These are phyloP conservation scores for Squalus acanthias DNA, from an alignment of 2,797 vertebrate genomes.

Conservation along the genomic window DNA sequence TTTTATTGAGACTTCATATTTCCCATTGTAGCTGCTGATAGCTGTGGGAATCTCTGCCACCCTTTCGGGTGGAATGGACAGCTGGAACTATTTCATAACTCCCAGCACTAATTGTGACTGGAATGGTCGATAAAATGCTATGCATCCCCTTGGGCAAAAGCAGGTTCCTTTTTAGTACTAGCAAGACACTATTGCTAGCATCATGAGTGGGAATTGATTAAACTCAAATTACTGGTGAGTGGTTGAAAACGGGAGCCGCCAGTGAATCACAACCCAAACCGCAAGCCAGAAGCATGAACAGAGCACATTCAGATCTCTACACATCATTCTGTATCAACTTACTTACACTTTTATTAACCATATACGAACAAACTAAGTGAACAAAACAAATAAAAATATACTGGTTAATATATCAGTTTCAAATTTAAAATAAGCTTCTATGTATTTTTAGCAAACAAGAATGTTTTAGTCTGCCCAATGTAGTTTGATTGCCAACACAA, in stretches of 20 bases:
- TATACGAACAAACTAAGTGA: not conserved
- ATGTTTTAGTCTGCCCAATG: not conserved
- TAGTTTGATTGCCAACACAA: not conserved
- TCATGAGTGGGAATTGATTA: slow-evolving; percentile 15
- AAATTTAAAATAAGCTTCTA: not conserved
- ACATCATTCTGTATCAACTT: slow-evolving; percentile 21
- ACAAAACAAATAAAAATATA: slow-evolving; percentile 6
- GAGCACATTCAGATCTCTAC: slow-evolving; percentile 18
- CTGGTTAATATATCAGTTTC: slow-evolving; percentile 2
- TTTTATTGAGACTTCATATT: not conserved
- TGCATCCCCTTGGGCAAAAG: not conserved
- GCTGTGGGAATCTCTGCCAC: not conserved
- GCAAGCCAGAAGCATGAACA: not conserved
- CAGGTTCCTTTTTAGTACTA: not conserved
- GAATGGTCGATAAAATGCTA: not conserved
- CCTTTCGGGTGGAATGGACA: not conserved
- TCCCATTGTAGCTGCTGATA: not conserved
- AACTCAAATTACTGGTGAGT: not conserved
- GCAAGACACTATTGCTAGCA: not conserved
- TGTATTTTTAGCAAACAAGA: not conserved
- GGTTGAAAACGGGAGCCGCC: not conserved
- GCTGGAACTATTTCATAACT: not conserved
- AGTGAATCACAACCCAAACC: not conserved
- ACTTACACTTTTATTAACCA: slow-evolving; percentile 6
- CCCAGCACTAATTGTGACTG: not conserved